Percentiles rank a stretch among this genome's conserved stretches.
Conservation (phyloP, 2,113 vertebrate species). For the Ceuthmochares aereus region DNA sequence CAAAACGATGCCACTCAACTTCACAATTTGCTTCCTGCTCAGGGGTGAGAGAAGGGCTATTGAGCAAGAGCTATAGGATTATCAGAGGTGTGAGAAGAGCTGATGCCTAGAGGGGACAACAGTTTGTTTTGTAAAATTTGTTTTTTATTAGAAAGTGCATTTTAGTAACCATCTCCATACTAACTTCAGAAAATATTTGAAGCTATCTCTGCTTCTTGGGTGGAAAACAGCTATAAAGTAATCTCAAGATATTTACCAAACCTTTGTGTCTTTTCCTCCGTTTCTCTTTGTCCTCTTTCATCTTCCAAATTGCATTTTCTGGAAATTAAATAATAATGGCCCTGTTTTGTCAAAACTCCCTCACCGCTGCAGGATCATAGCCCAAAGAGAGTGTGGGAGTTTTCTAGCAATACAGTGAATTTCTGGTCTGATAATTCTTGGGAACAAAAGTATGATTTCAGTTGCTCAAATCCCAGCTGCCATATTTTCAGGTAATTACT, state of each 20-base stretch:
- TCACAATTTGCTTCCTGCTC: constrained; percentile 37
- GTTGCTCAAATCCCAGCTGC: constrained; percentile 48
- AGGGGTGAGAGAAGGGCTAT: constrained; percentile 28
- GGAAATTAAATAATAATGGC: constrained; percentile 35
- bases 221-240: neutral
- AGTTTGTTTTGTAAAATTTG: neutral
- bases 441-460: constrained; percentile 54
- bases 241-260: neutral
- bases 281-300: constrained; percentile 31
- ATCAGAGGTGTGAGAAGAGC: neutral
- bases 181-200: neutral
- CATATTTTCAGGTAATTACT: constrained; percentile 59
- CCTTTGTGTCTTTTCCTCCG: neutral
- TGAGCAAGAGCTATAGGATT: constrained; percentile 17
- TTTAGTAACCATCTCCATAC: neutral
- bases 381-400: constrained; percentile 6
- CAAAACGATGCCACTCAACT: constrained; percentile 48
- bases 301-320: constrained; percentile 37
- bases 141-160: neutral
- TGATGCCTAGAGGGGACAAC: neutral
- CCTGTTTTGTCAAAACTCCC: constrained; percentile 38
- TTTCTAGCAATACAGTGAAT: constrained; percentile 35
- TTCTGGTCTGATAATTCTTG: constrained; percentile 31
- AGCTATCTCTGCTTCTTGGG: neutral
- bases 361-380: constrained; percentile 25